phyloP scores from a whole-genome alignment of 2,113 vertebrate species.

The Willisornis vidua region DNA sequence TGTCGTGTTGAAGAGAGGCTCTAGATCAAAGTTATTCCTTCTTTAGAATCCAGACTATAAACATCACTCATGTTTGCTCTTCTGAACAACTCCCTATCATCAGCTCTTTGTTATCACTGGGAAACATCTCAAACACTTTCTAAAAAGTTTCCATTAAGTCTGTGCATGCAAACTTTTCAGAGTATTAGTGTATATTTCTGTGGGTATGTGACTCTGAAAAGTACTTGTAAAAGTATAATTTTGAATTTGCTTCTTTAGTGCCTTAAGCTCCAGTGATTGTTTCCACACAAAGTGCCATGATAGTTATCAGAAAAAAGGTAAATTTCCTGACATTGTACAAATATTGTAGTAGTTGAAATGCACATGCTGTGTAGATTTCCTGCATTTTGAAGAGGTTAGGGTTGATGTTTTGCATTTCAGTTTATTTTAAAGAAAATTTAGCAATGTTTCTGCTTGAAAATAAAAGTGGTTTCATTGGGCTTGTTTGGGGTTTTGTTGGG shows the following conservation, averaged over 20 bases:
- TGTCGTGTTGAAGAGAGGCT: neutral
- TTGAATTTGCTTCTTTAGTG: neutral
- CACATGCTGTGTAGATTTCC: fast-evolving
- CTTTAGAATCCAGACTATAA: neutral
- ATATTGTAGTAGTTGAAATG: neutral
- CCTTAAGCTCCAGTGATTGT: neutral
- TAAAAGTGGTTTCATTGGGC: fast-evolving
- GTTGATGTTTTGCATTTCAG: fast-evolving
- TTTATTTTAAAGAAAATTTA: neutral
- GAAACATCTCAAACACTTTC: neutral
- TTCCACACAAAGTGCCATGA: neutral
- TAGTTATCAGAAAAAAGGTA: neutral
- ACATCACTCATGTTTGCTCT: neutral
- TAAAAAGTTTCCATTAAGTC: neutral
- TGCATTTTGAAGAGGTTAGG: neutral
- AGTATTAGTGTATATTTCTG: fast-evolving
- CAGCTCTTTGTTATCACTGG: neutral
- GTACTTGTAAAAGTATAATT: neutral
- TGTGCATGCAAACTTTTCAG: neutral
- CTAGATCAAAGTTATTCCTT: neutral
- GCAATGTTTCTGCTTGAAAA: fast-evolving
- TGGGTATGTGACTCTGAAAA: neutral
- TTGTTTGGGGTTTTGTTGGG: neutral
- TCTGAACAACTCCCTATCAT: neutral
- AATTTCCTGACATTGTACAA: fast-evolving